Evolutionary conservation across 2,113 vertebrate species (phyloP), one percentile per base, ranked within the genome.

Genomic region (Tor tambroides): DNA sequence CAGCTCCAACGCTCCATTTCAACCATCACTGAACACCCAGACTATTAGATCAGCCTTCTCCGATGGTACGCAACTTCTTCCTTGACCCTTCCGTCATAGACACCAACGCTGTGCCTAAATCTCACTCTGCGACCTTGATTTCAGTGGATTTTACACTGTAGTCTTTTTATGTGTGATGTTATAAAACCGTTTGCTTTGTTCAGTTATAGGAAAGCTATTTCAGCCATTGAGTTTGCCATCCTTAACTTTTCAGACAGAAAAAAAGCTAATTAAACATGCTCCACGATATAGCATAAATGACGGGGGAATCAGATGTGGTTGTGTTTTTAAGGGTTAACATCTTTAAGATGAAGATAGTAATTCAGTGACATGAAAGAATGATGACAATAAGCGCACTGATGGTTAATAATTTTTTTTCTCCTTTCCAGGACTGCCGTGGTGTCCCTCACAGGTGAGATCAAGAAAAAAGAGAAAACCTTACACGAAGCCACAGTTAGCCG

Each of bases 401-500:
- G 5, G 6, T 78, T 54, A 11, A 78, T 46, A 12, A 4, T 5
- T 17, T 30, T 6, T 51, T 79, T 12, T 69, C 78, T 38, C 89
- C 61, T 80, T 82, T 85, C 54, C 95, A 98, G 97, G 96, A 93
- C 94, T 96, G 87, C 93, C 96, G 30, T 98, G 98, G 97, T 96
- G 96, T 91, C 95, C 96, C 17, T 94, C 96, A 84, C 97, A 96
- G 83, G 95, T 95, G 92, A 96, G 94, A 91, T 93, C 95, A 78
- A 95, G 96, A 91, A 98, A 97, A 94, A 99, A 99, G 94, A 96
- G 97, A 91, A 98, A 98, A 92, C 98, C 97, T 26, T 98, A 98
- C 93, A 95, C 97, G 26, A 98, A 98, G 88, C 95, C 95, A 79
- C 97, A 98, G 94, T 96, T 98, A 67, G 96, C 96, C 75, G 97